phyloP scores from a whole-genome alignment of 2,888 invertebrate species.

The Sicus ferrugineus region DNA sequence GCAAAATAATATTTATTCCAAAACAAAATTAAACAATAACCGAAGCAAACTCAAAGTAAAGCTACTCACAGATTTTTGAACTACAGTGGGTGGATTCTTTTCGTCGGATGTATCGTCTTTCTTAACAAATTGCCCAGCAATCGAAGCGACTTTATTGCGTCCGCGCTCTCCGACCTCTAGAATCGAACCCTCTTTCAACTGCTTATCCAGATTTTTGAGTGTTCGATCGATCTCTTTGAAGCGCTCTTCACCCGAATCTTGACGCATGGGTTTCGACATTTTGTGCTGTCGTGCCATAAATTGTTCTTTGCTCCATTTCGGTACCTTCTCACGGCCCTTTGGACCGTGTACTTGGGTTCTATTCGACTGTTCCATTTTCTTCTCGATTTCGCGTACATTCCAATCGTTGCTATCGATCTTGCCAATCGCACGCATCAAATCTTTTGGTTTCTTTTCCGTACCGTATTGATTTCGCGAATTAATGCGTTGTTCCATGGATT shows the following conservation, averaged over 20 bases:
- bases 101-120: slow-evolving; percentile 63
- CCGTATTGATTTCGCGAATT: slow-evolving; percentile 68
- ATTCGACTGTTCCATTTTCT: slow-evolving; percentile 76
- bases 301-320: slow-evolving; percentile 90
- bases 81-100: slow-evolving; percentile 55
- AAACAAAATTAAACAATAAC: not conserved
- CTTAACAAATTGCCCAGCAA: slow-evolving; percentile 79
- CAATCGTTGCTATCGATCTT: slow-evolving; percentile 89
- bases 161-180: slow-evolving; percentile 72
- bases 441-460: slow-evolving; percentile 81
- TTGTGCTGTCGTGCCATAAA: slow-evolving; percentile 73
- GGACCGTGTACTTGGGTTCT: slow-evolving; percentile 62
- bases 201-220: slow-evolving; percentile 75
- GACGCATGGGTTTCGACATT: slow-evolving; percentile 73
- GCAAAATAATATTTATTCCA: not conserved
- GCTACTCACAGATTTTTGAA: slow-evolving; percentile 65
- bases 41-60: not conserved
- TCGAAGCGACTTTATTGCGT: slow-evolving; percentile 82
- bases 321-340: slow-evolving; percentile 76
- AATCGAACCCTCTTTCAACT: slow-evolving; percentile 79
- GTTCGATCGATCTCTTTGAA: slow-evolving; percentile 78
- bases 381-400: slow-evolving; percentile 90
- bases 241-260: slow-evolving; percentile 69
- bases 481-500: slow-evolving; percentile 81
- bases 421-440: slow-evolving; percentile 85